phyloP scores from a whole-genome alignment of 2,113 vertebrate genomes.

The Rhinogobius similis region DNA sequence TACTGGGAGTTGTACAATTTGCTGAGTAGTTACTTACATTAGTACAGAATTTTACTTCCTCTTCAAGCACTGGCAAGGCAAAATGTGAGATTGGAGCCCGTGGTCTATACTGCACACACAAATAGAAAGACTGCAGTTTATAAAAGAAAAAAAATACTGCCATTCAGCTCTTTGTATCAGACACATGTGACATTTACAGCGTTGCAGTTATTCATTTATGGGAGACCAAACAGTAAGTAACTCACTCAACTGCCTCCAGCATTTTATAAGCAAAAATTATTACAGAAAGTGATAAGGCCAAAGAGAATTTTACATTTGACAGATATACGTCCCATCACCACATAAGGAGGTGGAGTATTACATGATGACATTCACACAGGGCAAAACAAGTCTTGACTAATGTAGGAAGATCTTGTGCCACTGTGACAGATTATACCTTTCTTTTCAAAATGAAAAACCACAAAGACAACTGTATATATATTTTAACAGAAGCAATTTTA shows the following conservation, averaged over 20 bases:
- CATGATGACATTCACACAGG: background rate
- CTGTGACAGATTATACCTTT: background rate
- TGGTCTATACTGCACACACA: background rate
- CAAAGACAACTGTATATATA: background rate
- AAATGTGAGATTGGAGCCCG: background rate
- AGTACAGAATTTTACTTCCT: background rate
- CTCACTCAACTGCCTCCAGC: background rate
- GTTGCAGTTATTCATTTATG: background rate
- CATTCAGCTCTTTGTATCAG: background rate
- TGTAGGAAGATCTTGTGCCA: background rate
- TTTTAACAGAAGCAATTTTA: too few relatives aligned
- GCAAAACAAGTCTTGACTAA: background rate
- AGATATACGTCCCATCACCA: background rate
- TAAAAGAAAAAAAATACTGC: constrained; percentile 2
- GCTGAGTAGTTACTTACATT: background rate
- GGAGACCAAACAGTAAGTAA: background rate
- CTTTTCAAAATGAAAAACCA: background rate
- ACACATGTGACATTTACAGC: background rate
- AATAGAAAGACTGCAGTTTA: background rate
- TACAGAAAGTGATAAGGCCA: background rate
- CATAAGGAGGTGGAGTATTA: background rate
- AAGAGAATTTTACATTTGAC: background rate
- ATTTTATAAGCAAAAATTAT: background rate
- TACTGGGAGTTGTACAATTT: too few relatives aligned
- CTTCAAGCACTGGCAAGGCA: background rate